A percentile compares a stretch with the other conserved stretches of the same genome.
Conservation (phyloP, 2,888 invertebrate species). For the Neria commutata region DNA sequence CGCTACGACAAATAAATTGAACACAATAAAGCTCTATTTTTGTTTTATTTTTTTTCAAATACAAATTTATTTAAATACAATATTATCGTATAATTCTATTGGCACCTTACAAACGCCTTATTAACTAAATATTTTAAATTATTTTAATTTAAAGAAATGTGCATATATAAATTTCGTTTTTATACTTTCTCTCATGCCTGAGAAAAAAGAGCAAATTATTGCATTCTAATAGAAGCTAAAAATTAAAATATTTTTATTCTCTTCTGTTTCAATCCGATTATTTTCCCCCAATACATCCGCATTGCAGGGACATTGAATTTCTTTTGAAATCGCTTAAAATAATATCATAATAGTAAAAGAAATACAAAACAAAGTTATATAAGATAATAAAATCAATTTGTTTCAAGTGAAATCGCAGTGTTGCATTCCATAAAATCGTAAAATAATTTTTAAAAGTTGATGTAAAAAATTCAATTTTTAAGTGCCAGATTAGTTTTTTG, state of each 20-base stretch:
- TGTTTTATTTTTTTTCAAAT: no score
- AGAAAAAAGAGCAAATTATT: conserved; percentile 18
- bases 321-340: background rate
- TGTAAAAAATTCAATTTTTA: background rate
- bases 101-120: conserved; percentile 2
- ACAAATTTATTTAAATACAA: no score
- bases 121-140: no score
- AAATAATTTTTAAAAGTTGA: background rate
- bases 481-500: background rate
- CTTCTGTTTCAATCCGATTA: conserved; percentile 44
- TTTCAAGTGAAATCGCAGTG: background rate
- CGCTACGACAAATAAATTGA: no score
- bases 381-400: background rate
- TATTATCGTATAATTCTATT: background rate
- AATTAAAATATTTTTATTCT: conserved; percentile 58
- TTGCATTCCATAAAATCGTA: background rate
- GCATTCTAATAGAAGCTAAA: conserved; percentile 47
- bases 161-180: conserved; percentile 24
- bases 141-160: conserved; percentile 1
- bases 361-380: conserved; percentile 28
- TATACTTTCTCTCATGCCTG: background rate
- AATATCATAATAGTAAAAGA: conserved; percentile 1
- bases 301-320: conserved; percentile 2
- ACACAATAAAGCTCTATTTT: no score
- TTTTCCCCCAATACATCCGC: conserved; percentile 34